Percentiles rank a stretch among this genome's conserved stretches.
Conservation (phyloP, 2,797 vertebrate genomes). For the Furcifer pardalis region DNA sequence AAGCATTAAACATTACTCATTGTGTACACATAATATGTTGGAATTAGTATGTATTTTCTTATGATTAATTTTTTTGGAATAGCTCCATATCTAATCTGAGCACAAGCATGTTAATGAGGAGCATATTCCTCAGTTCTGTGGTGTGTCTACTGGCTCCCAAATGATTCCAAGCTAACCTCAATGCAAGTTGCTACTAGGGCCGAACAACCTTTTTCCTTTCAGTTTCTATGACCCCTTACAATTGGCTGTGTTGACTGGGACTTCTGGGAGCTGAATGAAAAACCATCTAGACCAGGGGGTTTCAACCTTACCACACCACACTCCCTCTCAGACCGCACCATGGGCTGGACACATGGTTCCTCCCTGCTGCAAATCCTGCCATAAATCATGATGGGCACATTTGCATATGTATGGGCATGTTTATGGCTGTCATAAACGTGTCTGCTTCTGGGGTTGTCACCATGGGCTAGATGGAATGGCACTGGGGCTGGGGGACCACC, state of each 20-base stretch:
- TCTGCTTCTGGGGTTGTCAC: too few species aligned
- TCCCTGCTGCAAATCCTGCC: too few species aligned
- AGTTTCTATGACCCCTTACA: not conserved
- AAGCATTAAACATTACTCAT: constrained; percentile 14
- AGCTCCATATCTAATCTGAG: not conserved
- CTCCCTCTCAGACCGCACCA: too few species aligned
- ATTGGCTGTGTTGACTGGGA: not conserved
- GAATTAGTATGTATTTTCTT: constrained; percentile 21
- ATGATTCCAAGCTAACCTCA: not conserved
- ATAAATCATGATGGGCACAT: too few species aligned
- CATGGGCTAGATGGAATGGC: too few species aligned
- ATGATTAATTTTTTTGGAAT: not conserved
- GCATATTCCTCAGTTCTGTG: not conserved
- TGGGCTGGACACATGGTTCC: too few species aligned
- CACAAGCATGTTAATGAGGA: not conserved
- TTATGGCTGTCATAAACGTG: too few species aligned
- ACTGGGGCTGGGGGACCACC: too few species aligned
- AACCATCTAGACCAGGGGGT: not conserved
- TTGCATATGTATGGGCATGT: too few species aligned
- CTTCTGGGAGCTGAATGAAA: not conserved
- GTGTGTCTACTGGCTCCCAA: not conserved
- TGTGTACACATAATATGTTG: not conserved
- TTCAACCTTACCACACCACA: too few species aligned
- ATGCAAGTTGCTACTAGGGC: not conserved
- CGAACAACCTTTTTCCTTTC: too few species aligned